Evolutionary conservation across 2,888 invertebrate genomes (phyloP).

Genomic region (Elegia similella): DNA sequence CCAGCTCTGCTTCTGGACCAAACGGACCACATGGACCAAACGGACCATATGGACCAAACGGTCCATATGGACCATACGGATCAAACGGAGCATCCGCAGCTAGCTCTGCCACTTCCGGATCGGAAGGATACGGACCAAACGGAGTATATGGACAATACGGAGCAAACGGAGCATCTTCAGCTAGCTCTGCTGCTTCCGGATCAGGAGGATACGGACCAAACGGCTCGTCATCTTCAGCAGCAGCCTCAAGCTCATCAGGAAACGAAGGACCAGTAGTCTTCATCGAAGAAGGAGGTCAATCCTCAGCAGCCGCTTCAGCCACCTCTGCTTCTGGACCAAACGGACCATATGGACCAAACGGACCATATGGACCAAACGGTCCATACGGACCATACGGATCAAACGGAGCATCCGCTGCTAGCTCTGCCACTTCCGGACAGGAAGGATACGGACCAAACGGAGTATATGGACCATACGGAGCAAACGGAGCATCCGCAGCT

Average conservation of each 20-base stretch:
- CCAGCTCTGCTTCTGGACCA: background rate
- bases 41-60: background rate
- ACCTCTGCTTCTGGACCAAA: background rate
- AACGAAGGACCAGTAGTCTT: background rate
- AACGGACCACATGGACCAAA: no score
- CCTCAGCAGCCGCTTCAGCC: slow-evolving; percentile 1
- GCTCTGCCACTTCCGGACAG: no score
- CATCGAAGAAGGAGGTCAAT: background rate
- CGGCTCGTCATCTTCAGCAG: no score
- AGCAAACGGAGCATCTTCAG: background rate
- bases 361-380: background rate
- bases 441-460: background rate
- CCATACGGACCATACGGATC: slow-evolving; percentile 4
- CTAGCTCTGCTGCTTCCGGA: background rate
- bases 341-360: no score
- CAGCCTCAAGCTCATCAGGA: background rate
- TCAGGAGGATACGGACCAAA: no score
- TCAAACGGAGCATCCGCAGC: background rate
- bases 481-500: background rate
- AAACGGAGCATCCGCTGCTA: background rate
- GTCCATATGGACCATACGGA: slow-evolving; percentile 4
- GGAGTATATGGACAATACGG: background rate
- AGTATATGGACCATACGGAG: slow-evolving; percentile 2
- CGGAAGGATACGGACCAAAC: background rate
- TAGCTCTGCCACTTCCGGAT: no score